Evolutionary conservation across 1,140 invertebrate genomes (phyloP), one percentile per base, ranked within the genome.

Genomic region (Thaumatotibia leucotreta): DNA sequence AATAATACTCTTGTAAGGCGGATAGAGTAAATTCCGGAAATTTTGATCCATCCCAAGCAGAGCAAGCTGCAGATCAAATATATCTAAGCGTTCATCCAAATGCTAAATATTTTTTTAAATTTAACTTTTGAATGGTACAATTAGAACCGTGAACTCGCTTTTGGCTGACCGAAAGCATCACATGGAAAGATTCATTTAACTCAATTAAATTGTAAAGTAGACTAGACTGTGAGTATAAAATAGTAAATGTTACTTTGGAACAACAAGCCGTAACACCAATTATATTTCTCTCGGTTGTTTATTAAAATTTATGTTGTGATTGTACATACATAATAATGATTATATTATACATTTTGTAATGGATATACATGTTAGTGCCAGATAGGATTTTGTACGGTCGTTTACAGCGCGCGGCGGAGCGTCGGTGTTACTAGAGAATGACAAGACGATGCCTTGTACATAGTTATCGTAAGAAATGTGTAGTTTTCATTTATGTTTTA

Each of bases 401-500:
- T 88, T 84, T 87, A 84, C 78, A 77, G 69, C 80, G 75, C 79
- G 74, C 50, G 29, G 69, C 23, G 54, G 65, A 35, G 62, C 49
- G 64, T 61, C 63, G 66, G 63, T 66, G 35, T 66, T 73, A 72
- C 66, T 77, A 80, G 63, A 64, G 65, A 80, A 73, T 73, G 80
- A 73, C 72, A 67, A 70, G 72, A 83, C 24, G 77, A 87, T 85
- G 85, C 85, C 85, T 89, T 90, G 88, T 90, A 90, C 74, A 90
- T 90, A 90, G 74, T 88, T 79, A 79, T 76, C 74, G 66, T 88
- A 88, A 87, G 84, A 84, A 80, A 87, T 83, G 75, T 86, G 88
- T 90, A 90, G 84, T 86, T 90, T 87, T 88, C 88, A 88, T 90
- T 80, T 86, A 88, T 87, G 83, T 86, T 89, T 85, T 88, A 89